A percentile compares a stretch with the other conserved stretches of the same genome.
phyloP scores from a whole-genome alignment of 2,797 vertebrate species.

The Alectoris magna region DNA sequence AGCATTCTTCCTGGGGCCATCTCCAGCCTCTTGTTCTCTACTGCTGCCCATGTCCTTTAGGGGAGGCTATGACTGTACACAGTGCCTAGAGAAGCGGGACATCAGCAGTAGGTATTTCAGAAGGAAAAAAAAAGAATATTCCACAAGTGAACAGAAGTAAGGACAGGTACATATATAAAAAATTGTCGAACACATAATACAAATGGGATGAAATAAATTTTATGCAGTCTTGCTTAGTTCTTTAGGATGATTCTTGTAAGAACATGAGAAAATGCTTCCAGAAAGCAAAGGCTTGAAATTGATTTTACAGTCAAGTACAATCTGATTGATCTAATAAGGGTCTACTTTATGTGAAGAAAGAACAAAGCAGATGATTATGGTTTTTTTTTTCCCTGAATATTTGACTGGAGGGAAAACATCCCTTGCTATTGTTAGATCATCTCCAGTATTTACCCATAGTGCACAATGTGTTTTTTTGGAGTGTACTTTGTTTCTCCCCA shows the following conservation, averaged over 20 bases:
- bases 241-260: not conserved
- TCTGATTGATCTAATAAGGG: not conserved
- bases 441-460: not conserved
- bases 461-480: not conserved
- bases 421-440: not conserved
- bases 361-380: not conserved
- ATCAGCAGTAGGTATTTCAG: not conserved
- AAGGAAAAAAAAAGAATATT: not conserved
- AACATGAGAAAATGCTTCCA: not conserved
- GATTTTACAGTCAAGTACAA: not conserved
- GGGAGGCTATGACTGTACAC: not conserved
- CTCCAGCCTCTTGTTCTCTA: not conserved
- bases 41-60: rapidly evolving
- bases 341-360: not conserved
- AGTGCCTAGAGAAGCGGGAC: not conserved
- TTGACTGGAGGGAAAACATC: not conserved
- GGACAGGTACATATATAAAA: not conserved
- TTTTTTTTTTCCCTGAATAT: not conserved
- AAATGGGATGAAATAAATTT: not conserved
- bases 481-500: not conserved
- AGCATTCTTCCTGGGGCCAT: not conserved
- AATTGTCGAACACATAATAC: not conserved
- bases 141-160: not conserved
- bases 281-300: not conserved
- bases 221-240: rapidly evolving